Base-by-base conservation (phyloP, 2,113 vertebrate genomes). In the Okapia johnstoni region DNA sequence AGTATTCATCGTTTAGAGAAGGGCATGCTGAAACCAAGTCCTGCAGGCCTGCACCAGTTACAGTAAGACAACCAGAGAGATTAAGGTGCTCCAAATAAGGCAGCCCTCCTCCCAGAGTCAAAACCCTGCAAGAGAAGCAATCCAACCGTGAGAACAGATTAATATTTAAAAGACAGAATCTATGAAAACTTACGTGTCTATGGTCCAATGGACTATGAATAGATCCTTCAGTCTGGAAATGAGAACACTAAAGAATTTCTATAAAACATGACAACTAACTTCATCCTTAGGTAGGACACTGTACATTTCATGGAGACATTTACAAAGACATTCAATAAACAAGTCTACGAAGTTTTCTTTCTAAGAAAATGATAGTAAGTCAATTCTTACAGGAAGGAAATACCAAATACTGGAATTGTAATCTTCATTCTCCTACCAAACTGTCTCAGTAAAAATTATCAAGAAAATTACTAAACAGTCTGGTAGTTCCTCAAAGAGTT, bases 1-100 rank as follows among this genome's bases (percentile, higher is more conserved):
- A 99, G 99, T 99, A 99, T 98, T 99, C 99, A 73, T 99, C 99
- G 14, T 99, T 99, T 63, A 99, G 99, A 87, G 99, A 99, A 77
- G 99, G 99, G 92, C 99, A 99, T 12, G 98, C 99, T 4, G 99
- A 99, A 93, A 99, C 99, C 97, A 99, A 98, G 93, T 99, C 99
- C 98, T 99, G 99, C 97, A 99, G 99, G 93, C 99, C 99, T 77
- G 99, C 99, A 95, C 99, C 99, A 54, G 99, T 99, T 83, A 99
- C 99, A 97, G 99, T 99, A 85, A 99, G 99, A 98, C 99, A 99
- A 16, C 99, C 99, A 0, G 99, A 99, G 98, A 99, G 98, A 97
- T 99, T 99, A 46, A 99, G 99, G 97, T 99, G 99, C 94, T 99
- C 99, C 99, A 99, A 77, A 26, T 98, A 97, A 0, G 99, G 99